These are phyloP conservation scores for Phylloscopus whistleri DNA, from an alignment of 2,113 vertebrate species.

Conservation along the genomic window DNA sequence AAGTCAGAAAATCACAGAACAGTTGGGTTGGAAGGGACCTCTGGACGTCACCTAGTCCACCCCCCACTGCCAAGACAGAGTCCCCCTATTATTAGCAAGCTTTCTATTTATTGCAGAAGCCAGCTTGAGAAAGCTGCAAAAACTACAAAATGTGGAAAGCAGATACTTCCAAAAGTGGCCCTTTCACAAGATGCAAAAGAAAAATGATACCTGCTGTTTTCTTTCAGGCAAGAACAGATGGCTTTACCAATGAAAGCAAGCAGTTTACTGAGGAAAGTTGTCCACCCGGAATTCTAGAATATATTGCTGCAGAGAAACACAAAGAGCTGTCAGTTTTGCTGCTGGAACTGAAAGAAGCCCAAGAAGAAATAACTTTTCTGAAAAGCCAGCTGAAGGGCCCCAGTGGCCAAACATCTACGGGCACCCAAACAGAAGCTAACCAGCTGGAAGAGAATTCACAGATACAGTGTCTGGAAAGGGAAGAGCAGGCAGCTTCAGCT, in stretches of 20 bases:
- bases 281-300: conserved; percentile 14
- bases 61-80: neutral
- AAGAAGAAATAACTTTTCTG: conserved; percentile 72
- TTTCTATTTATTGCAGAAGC: neutral
- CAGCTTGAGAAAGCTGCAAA: neutral
- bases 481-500: neutral
- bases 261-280: neutral
- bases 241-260: neutral
- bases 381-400: conserved; percentile 66
- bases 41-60: neutral
- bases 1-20: neutral
- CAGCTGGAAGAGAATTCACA: neutral
- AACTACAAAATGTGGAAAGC: neutral
- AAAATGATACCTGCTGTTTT: neutral
- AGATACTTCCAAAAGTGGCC: neutral
- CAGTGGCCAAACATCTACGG: neutral
- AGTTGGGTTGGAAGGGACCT: neutral
- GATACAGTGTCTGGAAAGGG: neutral
- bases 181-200: neutral
- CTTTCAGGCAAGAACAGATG: conserved; percentile 31
- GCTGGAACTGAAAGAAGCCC: conserved; percentile 75
- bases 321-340: conserved; percentile 72
- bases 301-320: conserved; percentile 62
- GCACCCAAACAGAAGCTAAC: neutral
- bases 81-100: neutral